Evolutionary conservation across 2,113 vertebrate species (phyloP), one percentile per base, ranked within the genome.

Genomic region (Odontophorus gujanensis): DNA sequence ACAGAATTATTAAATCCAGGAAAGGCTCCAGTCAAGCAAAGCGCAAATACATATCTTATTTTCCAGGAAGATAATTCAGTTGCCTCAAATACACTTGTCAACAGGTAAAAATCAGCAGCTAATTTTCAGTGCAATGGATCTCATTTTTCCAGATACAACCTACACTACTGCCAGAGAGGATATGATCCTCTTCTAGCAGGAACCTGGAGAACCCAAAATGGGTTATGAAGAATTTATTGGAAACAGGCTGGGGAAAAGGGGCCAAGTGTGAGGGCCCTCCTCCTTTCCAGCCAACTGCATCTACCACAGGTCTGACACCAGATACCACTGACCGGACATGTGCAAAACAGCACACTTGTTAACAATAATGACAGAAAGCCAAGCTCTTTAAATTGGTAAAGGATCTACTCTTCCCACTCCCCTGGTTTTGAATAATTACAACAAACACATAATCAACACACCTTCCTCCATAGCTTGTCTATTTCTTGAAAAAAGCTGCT

Each of bases 361-460:
- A 78, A 58, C 71, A 67, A 36, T 40, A 74, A 84, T 0, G 0
- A 48, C 48, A 87, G 68, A 95, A 87, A 62, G 22, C 13, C 67
- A 65, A 73, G 45, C 18, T 79, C 47, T 30, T 57, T 40, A 91
- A 80, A 80, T 0, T 66, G 50, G 85, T 22, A 66, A 69, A 79
- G 7, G 6, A 63, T 45, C 51, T 78, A 40, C 72, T 82, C 43
- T 90, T 95, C 58, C 43, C 6, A 12, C 15, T 76, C 11, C 12
- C 13, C 47, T 5, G 2, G 48, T 65, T 85, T 87, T 43, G 58
- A 69, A 71, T 63, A 24, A 58, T 61, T 69, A 19, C 2, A 2
- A 53, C 72, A 69, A 93, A 83, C 42, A 80, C 15, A 58, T 45
- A 1, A 0, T 45, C 75, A 80, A 32, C 26, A 25, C 0, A 0